Evolutionary conservation across 2,113 vertebrate species (phyloP).

Genomic region (Bambusicola thoracicus): DNA sequence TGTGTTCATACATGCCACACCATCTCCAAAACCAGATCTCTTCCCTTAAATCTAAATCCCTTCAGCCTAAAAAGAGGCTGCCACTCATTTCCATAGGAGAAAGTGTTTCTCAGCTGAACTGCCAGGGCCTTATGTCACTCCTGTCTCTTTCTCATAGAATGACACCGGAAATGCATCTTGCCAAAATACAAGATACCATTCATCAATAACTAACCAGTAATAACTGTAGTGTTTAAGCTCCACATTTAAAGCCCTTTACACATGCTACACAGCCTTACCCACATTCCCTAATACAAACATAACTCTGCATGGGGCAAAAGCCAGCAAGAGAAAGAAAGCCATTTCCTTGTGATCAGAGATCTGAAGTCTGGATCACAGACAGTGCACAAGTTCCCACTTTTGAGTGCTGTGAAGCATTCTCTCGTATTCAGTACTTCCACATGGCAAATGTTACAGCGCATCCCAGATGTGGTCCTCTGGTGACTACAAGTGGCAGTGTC

Average conservation of each 20-base stretch:
- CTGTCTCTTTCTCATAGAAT: not conserved
- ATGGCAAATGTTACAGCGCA: not conserved
- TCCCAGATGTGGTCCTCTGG: not conserved
- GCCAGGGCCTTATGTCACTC: not conserved
- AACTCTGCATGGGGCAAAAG: not conserved
- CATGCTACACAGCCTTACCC: not conserved
- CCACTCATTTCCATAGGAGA: not conserved
- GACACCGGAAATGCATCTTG: not conserved
- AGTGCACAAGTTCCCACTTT: not conserved
- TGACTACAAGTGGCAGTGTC: not conserved
- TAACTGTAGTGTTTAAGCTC: not conserved
- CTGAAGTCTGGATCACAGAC: not conserved
- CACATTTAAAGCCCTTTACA: not conserved
- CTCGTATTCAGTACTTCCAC: not conserved
- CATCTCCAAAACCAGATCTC: not conserved
- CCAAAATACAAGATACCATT: not conserved
- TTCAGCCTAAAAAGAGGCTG: not conserved
- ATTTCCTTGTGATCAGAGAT: not conserved
- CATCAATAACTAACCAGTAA: not conserved
- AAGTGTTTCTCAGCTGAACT: not conserved
- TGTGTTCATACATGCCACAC: not conserved
- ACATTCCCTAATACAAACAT: not conserved
- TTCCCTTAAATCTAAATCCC: not conserved
- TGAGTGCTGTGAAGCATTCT: not conserved
- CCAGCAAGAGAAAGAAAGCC: not conserved